Evolutionary conservation across 2,888 invertebrate species (phyloP).

Genomic region (Amaurobius ferox): DNA sequence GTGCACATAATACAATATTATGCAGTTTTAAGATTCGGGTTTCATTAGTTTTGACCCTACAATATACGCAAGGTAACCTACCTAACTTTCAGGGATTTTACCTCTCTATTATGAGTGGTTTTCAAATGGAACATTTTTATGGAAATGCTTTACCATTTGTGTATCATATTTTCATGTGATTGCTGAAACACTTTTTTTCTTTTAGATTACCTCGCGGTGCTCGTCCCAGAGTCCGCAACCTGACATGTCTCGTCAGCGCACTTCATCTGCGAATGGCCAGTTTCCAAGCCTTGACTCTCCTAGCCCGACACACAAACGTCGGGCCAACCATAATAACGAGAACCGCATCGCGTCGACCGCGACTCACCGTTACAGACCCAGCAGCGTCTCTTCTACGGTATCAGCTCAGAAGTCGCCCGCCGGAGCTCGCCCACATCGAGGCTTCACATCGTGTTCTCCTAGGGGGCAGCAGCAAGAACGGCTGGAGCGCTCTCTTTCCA

Average conservation of each 20-base stretch:
- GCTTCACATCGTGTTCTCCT: conserved; percentile 26
- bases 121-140: too few relatives aligned
- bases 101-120: too few relatives aligned
- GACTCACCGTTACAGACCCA: conserved; percentile 10
- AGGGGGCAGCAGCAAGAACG: conserved; percentile 13
- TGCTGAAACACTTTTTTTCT: background rate
- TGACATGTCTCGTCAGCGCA: conserved; percentile 54
- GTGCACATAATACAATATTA: too few relatives aligned
- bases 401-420: conserved; percentile 23
- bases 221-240: background rate
- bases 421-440: conserved; percentile 19
- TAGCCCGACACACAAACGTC: conserved; percentile 63
- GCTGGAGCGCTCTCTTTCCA: conserved; percentile 33
- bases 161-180: too few relatives aligned
- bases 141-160: too few relatives aligned
- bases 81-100: too few relatives aligned
- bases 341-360: conserved; percentile 37
- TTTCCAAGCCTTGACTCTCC: conserved; percentile 39
- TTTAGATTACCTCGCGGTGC: conserved; percentile 5
- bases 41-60: too few relatives aligned
- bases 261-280: conserved; percentile 32
- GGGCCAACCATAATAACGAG: conserved; percentile 20
- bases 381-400: background rate
- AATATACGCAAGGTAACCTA: too few relatives aligned
- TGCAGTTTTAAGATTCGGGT: too few relatives aligned